Percentiles rank a stretch among this genome's conserved stretches.
phyloP scores from a whole-genome alignment of 1,140 invertebrate genomes.

The Ostrea denselamellosa region DNA sequence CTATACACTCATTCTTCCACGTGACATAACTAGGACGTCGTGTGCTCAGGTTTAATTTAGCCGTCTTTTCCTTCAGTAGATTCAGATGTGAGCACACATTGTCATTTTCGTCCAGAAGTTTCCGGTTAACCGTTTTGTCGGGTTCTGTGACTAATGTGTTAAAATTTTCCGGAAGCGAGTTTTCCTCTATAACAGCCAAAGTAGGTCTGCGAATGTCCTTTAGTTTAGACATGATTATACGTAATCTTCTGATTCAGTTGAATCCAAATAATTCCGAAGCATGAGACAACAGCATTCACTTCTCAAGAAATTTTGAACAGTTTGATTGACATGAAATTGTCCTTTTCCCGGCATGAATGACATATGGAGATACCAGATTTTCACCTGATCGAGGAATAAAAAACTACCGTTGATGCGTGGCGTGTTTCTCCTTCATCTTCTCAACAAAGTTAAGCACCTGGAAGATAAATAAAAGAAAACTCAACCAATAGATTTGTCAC shows the following conservation, averaged over 20 bases:
- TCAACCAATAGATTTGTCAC: conserved; percentile 2
- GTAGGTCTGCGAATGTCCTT: conserved; percentile 40
- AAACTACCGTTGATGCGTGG: not conserved
- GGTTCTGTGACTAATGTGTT: not conserved
- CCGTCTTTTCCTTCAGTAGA: conserved; percentile 43
- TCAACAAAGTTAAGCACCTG: conserved; percentile 1
- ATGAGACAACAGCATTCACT: not conserved
- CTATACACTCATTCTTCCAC: conserved; percentile 44
- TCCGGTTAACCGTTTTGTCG: not conserved
- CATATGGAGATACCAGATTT: not conserved
- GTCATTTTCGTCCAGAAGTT: conserved; percentile 43
- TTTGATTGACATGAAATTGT: not conserved
- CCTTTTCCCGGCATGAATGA: not conserved
- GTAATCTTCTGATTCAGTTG: no score
- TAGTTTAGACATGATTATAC: not conserved
- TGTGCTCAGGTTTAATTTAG: conserved; percentile 43
- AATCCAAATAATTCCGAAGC: not conserved
- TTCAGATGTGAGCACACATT: conserved; percentile 31
- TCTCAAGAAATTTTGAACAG: not conserved
- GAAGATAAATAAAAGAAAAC: not conserved
- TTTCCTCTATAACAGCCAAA: conserved; percentile 46
- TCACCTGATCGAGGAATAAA: not conserved
- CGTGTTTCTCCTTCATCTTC: not conserved
- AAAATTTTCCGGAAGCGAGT: conserved; percentile 7
- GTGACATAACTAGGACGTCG: conserved; percentile 39